phyloP scores from a whole-genome alignment of 2,113 vertebrate species.

The Megaceryle torquata region DNA sequence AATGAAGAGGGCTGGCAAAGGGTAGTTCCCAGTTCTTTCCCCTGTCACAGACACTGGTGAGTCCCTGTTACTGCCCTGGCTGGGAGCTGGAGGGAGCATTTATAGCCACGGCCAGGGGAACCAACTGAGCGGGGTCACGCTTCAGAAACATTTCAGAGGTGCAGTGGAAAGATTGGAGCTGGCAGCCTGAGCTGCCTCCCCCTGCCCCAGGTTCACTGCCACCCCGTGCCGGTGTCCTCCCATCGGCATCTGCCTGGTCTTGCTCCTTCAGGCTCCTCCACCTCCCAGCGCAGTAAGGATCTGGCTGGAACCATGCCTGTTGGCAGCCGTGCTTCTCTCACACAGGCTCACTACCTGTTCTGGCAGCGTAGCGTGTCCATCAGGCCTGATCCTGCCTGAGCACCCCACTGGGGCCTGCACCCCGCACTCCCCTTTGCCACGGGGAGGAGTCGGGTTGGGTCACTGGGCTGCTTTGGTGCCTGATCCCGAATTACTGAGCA shows the following conservation, averaged over 20 bases:
- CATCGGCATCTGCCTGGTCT: neutral
- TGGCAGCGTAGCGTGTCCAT: fast-evolving
- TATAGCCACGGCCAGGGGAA: neutral
- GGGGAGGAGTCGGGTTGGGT: neutral
- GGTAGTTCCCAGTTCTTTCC: neutral
- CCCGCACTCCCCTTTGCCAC: neutral
- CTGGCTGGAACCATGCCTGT: neutral
- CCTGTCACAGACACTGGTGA: neutral
- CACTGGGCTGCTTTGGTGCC: neutral
- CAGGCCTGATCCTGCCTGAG: neutral
- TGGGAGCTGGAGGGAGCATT: neutral
- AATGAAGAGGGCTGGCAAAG: neutral
- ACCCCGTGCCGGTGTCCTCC: neutral
- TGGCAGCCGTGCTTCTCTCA: neutral
- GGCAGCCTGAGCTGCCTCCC: neutral
- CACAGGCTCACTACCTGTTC: neutral
- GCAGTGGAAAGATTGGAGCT: neutral
- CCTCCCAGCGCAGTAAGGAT: fast-evolving
- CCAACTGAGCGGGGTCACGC: neutral
- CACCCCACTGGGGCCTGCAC: neutral
- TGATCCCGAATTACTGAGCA: fast-evolving
- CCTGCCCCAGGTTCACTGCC: neutral
- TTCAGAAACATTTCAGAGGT: neutral
- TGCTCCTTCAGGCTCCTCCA: neutral
- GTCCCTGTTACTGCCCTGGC: neutral